These are phyloP conservation scores for Acanthosoma haemorrhoidale DNA, from an alignment of 2,888 invertebrate species.

Conservation along the genomic window DNA sequence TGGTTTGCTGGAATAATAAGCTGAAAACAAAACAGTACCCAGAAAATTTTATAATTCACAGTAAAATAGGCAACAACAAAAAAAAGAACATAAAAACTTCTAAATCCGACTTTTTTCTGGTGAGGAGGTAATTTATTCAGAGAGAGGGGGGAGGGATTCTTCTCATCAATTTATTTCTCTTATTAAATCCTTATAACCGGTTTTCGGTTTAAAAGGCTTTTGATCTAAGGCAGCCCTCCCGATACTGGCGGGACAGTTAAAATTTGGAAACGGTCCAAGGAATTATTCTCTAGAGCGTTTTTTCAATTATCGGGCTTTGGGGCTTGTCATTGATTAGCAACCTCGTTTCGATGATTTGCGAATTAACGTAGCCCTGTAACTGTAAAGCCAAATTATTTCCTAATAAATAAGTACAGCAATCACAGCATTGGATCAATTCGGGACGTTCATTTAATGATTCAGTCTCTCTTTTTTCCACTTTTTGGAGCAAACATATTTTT, in stretches of 20 bases:
- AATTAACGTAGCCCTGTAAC: not conserved
- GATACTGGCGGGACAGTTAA: not conserved
- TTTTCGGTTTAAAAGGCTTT: not conserved
- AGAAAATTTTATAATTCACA: too few species aligned
- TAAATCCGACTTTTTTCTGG: too few species aligned
- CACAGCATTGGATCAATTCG: too few species aligned
- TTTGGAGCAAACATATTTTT: too few species aligned
- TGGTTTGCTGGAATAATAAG: too few species aligned
- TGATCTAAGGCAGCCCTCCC: not conserved
- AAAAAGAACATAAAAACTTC: too few species aligned
- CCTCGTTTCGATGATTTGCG: not conserved
- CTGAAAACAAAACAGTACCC: too few species aligned
- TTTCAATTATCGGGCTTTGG: not conserved
- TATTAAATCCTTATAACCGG: not conserved
- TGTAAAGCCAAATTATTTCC: not conserved
- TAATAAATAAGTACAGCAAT: not conserved
- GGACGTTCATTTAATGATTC: too few species aligned
- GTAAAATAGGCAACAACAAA: too few species aligned
- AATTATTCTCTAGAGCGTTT: not conserved
- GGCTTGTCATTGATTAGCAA: not conserved
- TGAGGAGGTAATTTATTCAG: not conserved
- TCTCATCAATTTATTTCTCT: not conserved
- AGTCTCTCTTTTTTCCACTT: too few species aligned
- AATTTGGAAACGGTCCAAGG: not conserved
- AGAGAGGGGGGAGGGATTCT: not conserved